A percentile compares a stretch with the other conserved stretches of the same genome.
phyloP scores from a whole-genome alignment of 2,113 vertebrate species.

The Albula goreensis region DNA sequence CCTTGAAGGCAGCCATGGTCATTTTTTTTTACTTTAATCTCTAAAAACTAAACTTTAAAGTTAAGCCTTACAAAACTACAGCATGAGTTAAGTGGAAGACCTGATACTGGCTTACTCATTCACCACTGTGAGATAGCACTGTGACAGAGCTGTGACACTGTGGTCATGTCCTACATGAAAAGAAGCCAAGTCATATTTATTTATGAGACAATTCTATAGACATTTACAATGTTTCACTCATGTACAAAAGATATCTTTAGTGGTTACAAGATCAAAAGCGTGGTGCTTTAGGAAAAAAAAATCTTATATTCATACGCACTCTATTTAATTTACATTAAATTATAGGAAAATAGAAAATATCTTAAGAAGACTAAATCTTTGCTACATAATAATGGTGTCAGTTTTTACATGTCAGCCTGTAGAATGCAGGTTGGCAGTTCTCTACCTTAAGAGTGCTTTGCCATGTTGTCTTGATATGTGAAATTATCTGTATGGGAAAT shows the following conservation, averaged over 20 bases:
- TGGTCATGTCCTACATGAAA: not conserved
- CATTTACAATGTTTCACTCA: not conserved
- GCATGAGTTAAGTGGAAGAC: not conserved
- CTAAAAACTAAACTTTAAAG: not conserved
- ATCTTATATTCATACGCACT: not conserved
- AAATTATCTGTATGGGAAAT: slow-evolving; percentile 5
- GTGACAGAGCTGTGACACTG: not conserved
- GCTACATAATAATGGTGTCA: not conserved
- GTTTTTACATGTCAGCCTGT: not conserved
- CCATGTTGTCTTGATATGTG: not conserved
- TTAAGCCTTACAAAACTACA: not conserved
- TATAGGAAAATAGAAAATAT: slow-evolving; percentile 6
- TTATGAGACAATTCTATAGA: not conserved
- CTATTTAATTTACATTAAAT: slow-evolving; percentile 27
- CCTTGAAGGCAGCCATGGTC: too few relatives aligned
- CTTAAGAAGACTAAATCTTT: not conserved
- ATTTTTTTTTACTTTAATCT: not conserved
- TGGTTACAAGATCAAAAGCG: not conserved
- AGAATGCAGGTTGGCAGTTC: not conserved
- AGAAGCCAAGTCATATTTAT: not conserved
- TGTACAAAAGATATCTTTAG: not conserved
- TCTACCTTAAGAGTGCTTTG: not conserved
- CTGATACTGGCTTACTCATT: not conserved
- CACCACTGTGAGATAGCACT: not conserved
- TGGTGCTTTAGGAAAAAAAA: not conserved